phyloP scores from a whole-genome alignment of 2,797 vertebrate species.

The Distichodus sexfasciatus region DNA sequence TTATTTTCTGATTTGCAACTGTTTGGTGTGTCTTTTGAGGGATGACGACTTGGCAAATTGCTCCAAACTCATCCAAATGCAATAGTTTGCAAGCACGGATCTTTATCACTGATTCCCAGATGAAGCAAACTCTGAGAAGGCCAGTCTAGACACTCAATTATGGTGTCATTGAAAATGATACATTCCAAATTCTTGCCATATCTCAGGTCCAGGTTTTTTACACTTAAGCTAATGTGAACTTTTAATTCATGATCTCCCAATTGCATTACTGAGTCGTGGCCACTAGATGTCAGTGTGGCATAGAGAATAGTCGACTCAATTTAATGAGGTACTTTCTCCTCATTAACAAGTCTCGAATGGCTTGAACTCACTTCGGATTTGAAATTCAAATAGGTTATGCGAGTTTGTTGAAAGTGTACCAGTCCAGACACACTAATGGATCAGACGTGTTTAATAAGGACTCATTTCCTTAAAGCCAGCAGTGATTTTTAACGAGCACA shows the following conservation, averaged over 20 bases:
- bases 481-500: conserved; percentile 46
- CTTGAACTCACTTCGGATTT: conserved; percentile 44
- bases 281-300: conserved; percentile 47
- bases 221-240: no score
- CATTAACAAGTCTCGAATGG: conserved; percentile 36
- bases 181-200: no score
- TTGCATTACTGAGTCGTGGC: not conserved
- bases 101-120: no score
- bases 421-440: conserved; percentile 41
- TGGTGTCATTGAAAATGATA: no score
- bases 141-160: no score
- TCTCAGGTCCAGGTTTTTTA: no score
- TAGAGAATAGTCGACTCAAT: not conserved
- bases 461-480: conserved; percentile 45
- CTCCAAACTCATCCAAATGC: no score
- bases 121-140: no score
- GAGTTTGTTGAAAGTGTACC: conserved; percentile 46
- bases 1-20: no score
- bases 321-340: conserved; percentile 23
- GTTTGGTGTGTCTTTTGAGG: no score
- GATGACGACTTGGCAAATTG: no score
- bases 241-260: not conserved
- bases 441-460: conserved; percentile 51
- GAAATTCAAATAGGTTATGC: conserved; percentile 47
- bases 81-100: no score